These are phyloP conservation scores for Melanostoma mellinum DNA, from an alignment of 2,888 invertebrate genomes.

Conservation along the genomic window DNA sequence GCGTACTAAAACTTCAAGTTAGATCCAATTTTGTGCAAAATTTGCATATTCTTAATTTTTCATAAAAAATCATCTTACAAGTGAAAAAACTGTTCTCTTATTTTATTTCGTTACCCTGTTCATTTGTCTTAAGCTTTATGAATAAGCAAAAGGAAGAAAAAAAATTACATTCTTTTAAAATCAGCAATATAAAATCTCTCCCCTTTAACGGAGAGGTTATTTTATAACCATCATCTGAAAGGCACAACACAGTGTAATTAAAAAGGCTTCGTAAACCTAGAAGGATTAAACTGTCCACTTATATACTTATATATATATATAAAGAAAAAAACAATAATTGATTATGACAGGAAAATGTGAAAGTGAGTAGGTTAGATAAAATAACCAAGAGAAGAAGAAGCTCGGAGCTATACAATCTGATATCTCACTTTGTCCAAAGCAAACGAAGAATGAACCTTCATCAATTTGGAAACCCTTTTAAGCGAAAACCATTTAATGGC, in stretches of 20 bases:
- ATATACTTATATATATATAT: no score
- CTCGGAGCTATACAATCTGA: conserved; percentile 20
- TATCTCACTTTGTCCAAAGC: conserved; percentile 12
- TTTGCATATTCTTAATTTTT: no score
- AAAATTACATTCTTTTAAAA: conserved; percentile 12
- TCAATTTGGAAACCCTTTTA: conserved; percentile 43
- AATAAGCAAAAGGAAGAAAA: conserved; percentile 5
- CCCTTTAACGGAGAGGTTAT: conserved; percentile 25
- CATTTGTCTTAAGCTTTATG: conserved; percentile 10
- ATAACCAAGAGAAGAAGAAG: not conserved
- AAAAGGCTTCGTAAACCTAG: conserved; percentile 41
- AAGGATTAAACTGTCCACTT: conserved; percentile 58
- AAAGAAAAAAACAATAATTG: conserved; percentile 45
- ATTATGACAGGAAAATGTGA: conserved; percentile 43
- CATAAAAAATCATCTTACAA: not conserved
- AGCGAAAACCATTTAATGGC: conserved; percentile 50
- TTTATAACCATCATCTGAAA: conserved; percentile 42
- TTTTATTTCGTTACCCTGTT: conserved; percentile 5
- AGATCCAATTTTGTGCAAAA: no score
- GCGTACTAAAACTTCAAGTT: no score
- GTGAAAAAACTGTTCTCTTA: conserved; percentile 15
- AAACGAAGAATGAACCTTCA: conserved; percentile 34
- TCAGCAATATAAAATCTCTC: conserved; percentile 40
- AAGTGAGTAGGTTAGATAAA: conserved; percentile 30
- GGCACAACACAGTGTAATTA: conserved; percentile 32